Evolutionary conservation across 2,797 vertebrate species (phyloP).

Genomic region (Cottoperca gobio): DNA sequence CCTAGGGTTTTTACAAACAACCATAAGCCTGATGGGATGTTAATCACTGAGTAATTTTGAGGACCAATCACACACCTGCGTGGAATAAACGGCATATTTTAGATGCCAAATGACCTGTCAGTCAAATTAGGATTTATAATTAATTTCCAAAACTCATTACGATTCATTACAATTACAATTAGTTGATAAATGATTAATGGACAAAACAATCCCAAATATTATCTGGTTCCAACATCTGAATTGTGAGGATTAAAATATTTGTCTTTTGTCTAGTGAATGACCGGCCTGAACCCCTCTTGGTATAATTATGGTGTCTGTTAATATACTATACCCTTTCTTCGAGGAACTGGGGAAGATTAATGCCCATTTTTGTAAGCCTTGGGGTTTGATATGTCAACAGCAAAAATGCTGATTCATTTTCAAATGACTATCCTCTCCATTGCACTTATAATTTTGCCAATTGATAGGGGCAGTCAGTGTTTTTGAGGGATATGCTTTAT

Average conservation of each 20-base stretch:
- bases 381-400: slow-evolving; percentile 48
- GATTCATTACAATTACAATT: not conserved
- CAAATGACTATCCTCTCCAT: slow-evolving; percentile 57
- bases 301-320: slow-evolving; percentile 24
- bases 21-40: slow-evolving; percentile 50
- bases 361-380: slow-evolving; percentile 39
- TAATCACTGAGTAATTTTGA: slow-evolving; percentile 55
- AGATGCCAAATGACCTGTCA: slow-evolving; percentile 37
- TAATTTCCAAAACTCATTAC: slow-evolving; percentile 19
- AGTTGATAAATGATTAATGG: not conserved
- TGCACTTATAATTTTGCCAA: slow-evolving; percentile 45
- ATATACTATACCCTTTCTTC: slow-evolving; percentile 12
- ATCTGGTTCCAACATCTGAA: not conserved
- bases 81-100: slow-evolving; percentile 3
- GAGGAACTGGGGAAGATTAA: slow-evolving; percentile 33
- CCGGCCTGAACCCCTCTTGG: not conserved
- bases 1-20: slow-evolving; percentile 44
- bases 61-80: slow-evolving; percentile 15
- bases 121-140: slow-evolving; percentile 29
- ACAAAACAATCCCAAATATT: not conserved
- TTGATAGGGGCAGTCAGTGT: slow-evolving; percentile 51
- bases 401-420: slow-evolving; percentile 73
- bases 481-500: slow-evolving; percentile 59
- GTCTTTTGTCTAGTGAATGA: slow-evolving; percentile 15
- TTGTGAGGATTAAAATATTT: not conserved